phyloP scores from a whole-genome alignment of 2,888 invertebrate genomes.

The Caenorhabditis uteleia region DNA sequence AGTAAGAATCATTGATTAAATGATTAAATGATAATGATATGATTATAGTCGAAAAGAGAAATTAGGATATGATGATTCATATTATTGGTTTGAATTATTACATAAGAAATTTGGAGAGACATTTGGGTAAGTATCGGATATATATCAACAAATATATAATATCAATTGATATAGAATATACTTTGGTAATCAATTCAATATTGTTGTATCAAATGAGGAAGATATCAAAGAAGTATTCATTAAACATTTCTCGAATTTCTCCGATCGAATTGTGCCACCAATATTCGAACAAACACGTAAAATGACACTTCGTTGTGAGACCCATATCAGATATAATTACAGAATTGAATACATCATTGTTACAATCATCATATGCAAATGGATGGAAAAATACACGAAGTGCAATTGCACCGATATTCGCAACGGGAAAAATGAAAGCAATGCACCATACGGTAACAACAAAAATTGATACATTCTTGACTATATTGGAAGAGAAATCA shows the following conservation, averaged over 20 bases:
- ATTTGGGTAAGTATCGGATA: constrained; percentile 7
- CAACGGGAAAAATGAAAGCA: constrained; percentile 42
- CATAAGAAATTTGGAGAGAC: constrained; percentile 41
- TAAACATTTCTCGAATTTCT: constrained; percentile 58
- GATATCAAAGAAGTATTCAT: constrained; percentile 59
- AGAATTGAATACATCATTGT: constrained; percentile 12
- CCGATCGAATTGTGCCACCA: constrained; percentile 42
- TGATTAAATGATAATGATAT: not conserved
- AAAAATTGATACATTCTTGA: constrained; percentile 39
- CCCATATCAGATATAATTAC: not conserved
- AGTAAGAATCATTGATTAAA: constrained; percentile 4
- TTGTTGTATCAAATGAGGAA: constrained; percentile 49
- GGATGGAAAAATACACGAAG: constrained; percentile 27
- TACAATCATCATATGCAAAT: constrained; percentile 12
- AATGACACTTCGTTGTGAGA: not conserved
- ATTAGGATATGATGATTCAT: constrained; percentile 36
- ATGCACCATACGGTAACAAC: constrained; percentile 42
- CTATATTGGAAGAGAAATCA: constrained; percentile 41
- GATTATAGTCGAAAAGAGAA: constrained; percentile 8
- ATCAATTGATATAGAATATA: constrained; percentile 35
- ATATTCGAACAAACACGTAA: constrained; percentile 26
- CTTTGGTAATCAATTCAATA: constrained; percentile 45
- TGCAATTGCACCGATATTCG: constrained; percentile 21
- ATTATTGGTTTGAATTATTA: constrained; percentile 12
- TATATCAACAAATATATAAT: not conserved